These are phyloP conservation scores for Tauraco hartlaubi DNA, from an alignment of 2,797 vertebrate species.

Conservation along the genomic window DNA sequence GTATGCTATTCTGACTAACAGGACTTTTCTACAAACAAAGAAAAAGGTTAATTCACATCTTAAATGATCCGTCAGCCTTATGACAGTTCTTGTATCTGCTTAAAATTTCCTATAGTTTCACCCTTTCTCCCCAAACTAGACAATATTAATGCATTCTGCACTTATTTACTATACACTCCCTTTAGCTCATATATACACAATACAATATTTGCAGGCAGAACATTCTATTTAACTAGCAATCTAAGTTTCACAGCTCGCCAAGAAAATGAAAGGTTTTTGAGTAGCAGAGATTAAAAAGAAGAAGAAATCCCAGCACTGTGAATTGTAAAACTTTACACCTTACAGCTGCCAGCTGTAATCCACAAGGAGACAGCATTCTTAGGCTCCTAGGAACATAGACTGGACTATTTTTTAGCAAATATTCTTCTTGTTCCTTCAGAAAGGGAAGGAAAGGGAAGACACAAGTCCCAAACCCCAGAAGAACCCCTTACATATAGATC, in stretches of 20 bases:
- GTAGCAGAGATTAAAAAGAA: conserved; percentile 57
- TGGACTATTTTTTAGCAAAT: conserved; percentile 22
- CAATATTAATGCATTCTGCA: not conserved
- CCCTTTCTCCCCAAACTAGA: not conserved
- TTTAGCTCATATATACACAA: not conserved
- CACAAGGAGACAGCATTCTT: conserved; percentile 35
- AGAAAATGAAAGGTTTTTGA: conserved; percentile 36
- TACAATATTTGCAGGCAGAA: conserved; percentile 28
- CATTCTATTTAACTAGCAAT: conserved; percentile 11
- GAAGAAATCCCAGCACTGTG: conserved; percentile 56
- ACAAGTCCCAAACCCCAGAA: not conserved
- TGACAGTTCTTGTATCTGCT: not conserved
- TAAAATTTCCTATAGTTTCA: not conserved
- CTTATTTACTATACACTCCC: not conserved
- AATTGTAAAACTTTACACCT: conserved; percentile 52
- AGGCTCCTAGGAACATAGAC: not conserved
- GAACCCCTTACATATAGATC: not conserved
- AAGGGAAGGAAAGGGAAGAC: not conserved
- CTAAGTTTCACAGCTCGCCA: conserved; percentile 19
- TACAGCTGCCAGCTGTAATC: conserved; percentile 52
- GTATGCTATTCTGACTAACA: not conserved
- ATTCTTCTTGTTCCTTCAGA: not conserved
- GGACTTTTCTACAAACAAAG: not conserved
- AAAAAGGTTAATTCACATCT: not conserved
- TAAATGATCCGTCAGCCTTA: not conserved